Evolutionary conservation across 2,797 vertebrate species (phyloP), one percentile per base, ranked within the genome.

Genomic region (Semotilus atromaculatus): DNA sequence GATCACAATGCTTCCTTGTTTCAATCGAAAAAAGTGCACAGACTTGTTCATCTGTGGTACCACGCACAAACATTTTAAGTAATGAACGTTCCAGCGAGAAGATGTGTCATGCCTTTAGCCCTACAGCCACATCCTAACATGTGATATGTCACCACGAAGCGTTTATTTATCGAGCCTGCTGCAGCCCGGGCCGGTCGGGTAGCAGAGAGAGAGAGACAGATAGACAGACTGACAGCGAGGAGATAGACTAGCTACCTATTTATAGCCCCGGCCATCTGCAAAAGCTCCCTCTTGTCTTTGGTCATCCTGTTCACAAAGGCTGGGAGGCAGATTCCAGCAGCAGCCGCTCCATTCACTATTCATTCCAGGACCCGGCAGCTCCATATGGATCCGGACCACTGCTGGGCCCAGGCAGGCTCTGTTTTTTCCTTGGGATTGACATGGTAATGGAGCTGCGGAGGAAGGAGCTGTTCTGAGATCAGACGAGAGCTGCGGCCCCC

Each of bases 271-370:
- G 95, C 96, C 97, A 97, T 97, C 97, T 97, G 96, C 94, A 96
- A 95, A 87, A 90, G 92, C 93, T 94, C 94, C 93, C 96, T 96
- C 96, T 97, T 96, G 96, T 96, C 95, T 95, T 94, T 96, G 97
- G 97, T 97, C 97, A 97, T 96, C 95, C 94, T 94, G 93, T 90
- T 96, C 96, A 97, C 97, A 98, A 98, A 97, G 93, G 96, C 97
- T 95, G 92, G 94, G 94, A 96, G 96, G 96, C 97, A 96, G 96
- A 97, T 97, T 97, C 97, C 97, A 96, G 95, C 93, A 95, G 94
- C 96, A 94, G 94, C 96, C 96, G 95, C 94, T 94, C 96, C 96
- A 97, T 97, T 97, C 97, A 97, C 97, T 96, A 96, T 97, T 98
- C 97, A 97, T 97, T 96, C 96, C 94, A 96, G 96, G 95, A 94